phyloP scores from a whole-genome alignment of 2,113 vertebrate species.

The Pomatorhinus ruficollis region DNA sequence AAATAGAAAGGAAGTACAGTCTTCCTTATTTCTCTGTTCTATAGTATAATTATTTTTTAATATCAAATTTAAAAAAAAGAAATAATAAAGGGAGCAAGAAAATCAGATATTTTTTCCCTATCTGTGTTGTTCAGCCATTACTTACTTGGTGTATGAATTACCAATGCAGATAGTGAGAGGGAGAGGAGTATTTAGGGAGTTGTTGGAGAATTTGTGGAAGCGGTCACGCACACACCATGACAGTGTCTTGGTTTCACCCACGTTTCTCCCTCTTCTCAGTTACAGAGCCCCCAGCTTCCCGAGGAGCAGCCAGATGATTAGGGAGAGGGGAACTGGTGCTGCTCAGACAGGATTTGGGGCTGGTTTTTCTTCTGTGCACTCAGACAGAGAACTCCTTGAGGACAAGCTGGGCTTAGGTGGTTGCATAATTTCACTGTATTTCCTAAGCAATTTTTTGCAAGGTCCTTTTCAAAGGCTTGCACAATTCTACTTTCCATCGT shows the following conservation, averaged over 20 bases:
- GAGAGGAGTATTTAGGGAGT: not conserved
- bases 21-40: not conserved
- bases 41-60: not conserved
- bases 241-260: not conserved
- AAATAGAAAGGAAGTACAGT: not conserved
- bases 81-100: not conserved
- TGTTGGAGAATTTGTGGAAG: slow-evolving; percentile 6
- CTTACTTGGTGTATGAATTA: not conserved
- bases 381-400: not conserved
- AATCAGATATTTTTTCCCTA: not conserved
- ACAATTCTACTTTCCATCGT: not conserved
- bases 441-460: not conserved
- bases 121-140: not conserved
- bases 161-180: not conserved
- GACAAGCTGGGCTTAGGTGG: not conserved
- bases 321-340: not conserved
- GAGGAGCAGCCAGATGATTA: not conserved
- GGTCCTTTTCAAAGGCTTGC: not conserved
- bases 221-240: rapidly evolving
- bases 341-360: not conserved
- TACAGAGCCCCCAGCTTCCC: not conserved
- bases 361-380: not conserved
- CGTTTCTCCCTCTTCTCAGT: not conserved
- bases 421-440: not conserved
- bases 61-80: not conserved